Percentiles rank a stretch among this genome's conserved stretches.
Evolutionary conservation across 92 coral and sea anemone genomes (phyloP).

Genomic region (Plumapathes pennacea): DNA sequence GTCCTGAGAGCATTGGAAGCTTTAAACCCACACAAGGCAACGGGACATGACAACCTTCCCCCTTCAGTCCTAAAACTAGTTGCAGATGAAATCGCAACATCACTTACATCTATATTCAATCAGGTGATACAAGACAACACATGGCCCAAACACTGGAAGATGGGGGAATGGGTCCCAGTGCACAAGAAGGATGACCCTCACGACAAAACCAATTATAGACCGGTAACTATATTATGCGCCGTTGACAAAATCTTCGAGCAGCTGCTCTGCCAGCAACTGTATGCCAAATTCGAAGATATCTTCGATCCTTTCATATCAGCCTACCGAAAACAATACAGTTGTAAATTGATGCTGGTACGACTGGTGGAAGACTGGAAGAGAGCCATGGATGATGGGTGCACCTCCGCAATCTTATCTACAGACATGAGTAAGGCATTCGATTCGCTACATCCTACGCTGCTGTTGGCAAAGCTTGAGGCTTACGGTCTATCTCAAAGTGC

Average conservation of each 20-base stretch:
- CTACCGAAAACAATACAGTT: conserved; percentile 32
- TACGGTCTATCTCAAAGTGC: conserved; percentile 22
- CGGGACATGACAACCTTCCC: too few species aligned
- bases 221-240: conserved; percentile 18
- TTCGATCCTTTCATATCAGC: conserved; percentile 34
- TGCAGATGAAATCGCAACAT: too few species aligned
- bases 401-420: conserved; percentile 17
- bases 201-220: conserved; percentile 25
- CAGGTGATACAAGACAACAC: too few species aligned
- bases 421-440: conserved; percentile 63
- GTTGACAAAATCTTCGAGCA: conserved; percentile 38
- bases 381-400: conserved; percentile 12
- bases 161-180: conserved; percentile 41
- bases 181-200: conserved; percentile 32
- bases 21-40: too few species aligned
- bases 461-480: conserved; percentile 49
- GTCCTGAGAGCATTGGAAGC: too few species aligned
- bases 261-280: conserved; percentile 1
- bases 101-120: too few species aligned
- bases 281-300: conserved; percentile 3
- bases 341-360: conserved; percentile 32
- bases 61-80: too few species aligned
- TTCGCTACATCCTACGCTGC: conserved; percentile 38
- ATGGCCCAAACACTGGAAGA: too few species aligned
- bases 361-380: conserved; percentile 49